These are phyloP conservation scores for Hiodon alosoides DNA, from an alignment of 2,113 vertebrate species.

Conservation along the genomic window DNA sequence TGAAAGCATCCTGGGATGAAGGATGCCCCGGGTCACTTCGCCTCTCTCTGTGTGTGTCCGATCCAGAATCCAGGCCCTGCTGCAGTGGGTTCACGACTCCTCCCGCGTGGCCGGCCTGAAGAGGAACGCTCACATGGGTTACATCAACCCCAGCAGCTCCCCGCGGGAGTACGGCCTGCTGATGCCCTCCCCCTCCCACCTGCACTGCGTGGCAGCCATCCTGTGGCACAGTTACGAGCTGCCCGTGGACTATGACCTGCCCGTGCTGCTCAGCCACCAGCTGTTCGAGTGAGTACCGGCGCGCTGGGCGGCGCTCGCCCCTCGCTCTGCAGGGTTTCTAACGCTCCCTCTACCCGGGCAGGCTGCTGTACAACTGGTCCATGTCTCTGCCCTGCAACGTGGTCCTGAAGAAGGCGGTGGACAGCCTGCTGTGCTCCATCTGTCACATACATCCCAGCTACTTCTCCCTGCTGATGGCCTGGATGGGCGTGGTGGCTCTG, in stretches of 20 bases:
- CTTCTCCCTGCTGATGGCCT: constrained; percentile 95
- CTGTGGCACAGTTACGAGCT: constrained; percentile 96
- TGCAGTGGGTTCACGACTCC: constrained; percentile 96
- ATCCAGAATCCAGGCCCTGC: constrained; percentile 85
- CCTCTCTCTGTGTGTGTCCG: background rate
- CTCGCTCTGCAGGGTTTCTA: background rate
- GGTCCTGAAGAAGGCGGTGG: constrained; percentile 96
- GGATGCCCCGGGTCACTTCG: constrained; percentile 17
- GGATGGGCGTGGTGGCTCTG: constrained; percentile 86
- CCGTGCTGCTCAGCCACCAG: constrained; percentile 82
- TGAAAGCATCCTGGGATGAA: background rate
- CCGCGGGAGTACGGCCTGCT: constrained; percentile 87
- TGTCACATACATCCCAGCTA: constrained; percentile 95
- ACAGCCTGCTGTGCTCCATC: constrained; percentile 95
- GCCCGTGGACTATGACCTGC: constrained; percentile 91
- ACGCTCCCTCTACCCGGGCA: constrained; percentile 39
- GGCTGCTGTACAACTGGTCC: constrained; percentile 92
- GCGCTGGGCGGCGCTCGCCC: background rate
- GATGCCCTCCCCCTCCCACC: constrained; percentile 95
- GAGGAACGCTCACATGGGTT: constrained; percentile 70
- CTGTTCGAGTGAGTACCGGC: constrained; percentile 87
- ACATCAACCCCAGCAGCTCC: constrained; percentile 62
- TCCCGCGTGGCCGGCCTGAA: constrained; percentile 86
- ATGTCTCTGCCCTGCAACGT: constrained; percentile 94
- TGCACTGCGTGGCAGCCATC: constrained; percentile 94